Evolutionary conservation across 1,140 invertebrate genomes (phyloP).

Genomic region (Drosophila nikananu): DNA sequence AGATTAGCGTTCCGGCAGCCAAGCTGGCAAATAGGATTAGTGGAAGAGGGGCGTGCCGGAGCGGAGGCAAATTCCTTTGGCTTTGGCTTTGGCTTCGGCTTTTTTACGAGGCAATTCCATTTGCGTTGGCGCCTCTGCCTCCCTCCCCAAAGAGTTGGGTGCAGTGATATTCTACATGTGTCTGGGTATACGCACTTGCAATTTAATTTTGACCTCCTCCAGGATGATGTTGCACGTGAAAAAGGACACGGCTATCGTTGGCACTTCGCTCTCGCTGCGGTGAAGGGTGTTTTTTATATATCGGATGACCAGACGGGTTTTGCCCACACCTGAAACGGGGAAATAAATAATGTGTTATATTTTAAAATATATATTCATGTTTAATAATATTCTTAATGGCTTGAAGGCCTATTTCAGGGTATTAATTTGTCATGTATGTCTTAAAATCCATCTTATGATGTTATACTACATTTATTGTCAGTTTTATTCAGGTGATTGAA

Average conservation of each 20-base stretch:
- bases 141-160: conserved; percentile 14
- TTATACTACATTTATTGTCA: no score
- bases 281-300: conserved; percentile 93
- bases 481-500: no score
- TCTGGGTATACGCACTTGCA: conserved; percentile 87
- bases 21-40: conserved; percentile 66
- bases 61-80: conserved; percentile 41
- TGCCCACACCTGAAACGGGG: conserved; percentile 91
- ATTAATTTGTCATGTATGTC: neutral
- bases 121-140: conserved; percentile 7
- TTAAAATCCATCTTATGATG: no score
- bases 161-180: conserved; percentile 30
- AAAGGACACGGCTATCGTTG: conserved; percentile 95
- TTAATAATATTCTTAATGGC: neutral
- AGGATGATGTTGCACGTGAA: conserved; percentile 93
- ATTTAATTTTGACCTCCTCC: conserved; percentile 89
- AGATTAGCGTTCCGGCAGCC: conserved; percentile 63
- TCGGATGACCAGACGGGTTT: conserved; percentile 92
- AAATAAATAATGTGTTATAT: neutral
- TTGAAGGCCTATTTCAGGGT: neutral
- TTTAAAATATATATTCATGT: neutral
- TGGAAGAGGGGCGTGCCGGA: conserved; percentile 14
- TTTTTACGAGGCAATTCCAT: conserved; percentile 55
- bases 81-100: conserved; percentile 49
- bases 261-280: conserved; percentile 89